Percentiles rank a stretch among this genome's conserved stretches.
Evolutionary conservation across 2,113 vertebrate genomes (phyloP).

Genomic region (Rhynchomys soricoides): DNA sequence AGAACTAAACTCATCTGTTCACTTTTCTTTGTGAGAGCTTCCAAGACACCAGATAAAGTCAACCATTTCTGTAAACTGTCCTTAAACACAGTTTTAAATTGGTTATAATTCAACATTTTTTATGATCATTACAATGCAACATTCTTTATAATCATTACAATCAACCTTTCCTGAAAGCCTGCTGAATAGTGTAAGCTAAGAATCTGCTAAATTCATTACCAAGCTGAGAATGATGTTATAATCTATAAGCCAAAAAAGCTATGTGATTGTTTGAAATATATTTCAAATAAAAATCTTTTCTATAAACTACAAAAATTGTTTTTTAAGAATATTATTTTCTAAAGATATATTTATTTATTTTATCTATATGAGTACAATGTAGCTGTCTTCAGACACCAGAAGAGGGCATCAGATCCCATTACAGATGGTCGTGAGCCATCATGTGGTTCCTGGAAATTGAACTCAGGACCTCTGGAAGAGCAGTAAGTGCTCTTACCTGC

Average conservation of each 20-base stretch:
- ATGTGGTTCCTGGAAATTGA: too few species aligned
- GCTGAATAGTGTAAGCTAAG: not conserved
- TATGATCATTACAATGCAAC: too few species aligned
- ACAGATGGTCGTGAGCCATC: too few species aligned
- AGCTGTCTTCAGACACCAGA: too few species aligned
- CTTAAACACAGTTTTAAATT: not conserved
- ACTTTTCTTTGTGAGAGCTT: too few species aligned
- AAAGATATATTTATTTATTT: too few species aligned
- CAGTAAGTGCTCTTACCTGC: too few species aligned
- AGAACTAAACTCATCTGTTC: too few species aligned
- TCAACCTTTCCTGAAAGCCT: not conserved
- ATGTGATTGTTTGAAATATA: not conserved
- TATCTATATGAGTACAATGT: too few species aligned
- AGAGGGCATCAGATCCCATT: too few species aligned
- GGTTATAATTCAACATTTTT: not conserved
- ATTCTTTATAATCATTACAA: not conserved
- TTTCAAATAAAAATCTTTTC: not conserved
- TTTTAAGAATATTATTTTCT: too few species aligned
- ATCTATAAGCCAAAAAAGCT: not conserved
- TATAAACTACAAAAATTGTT: not conserved
- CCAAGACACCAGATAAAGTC: not conserved
- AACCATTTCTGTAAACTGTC: not conserved
- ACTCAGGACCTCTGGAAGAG: too few species aligned
- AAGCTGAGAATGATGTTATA: not conserved
- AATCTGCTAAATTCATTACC: not conserved